phyloP scores from a whole-genome alignment of 2,888 invertebrate species.

The Trachelus stipa region DNA sequence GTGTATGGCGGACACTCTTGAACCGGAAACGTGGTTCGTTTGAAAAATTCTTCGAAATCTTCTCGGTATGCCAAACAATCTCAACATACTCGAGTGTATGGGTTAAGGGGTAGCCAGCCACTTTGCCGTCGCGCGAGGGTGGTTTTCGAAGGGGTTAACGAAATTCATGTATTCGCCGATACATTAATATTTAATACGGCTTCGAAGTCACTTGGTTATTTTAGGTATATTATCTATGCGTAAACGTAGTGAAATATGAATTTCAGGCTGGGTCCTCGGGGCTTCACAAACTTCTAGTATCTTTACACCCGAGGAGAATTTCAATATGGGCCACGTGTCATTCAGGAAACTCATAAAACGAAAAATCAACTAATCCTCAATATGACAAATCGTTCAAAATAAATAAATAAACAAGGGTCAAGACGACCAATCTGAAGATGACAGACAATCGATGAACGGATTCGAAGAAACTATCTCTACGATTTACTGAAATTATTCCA shows the following conservation, averaged over 20 bases:
- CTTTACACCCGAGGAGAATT: not conserved
- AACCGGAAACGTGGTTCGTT: conserved; percentile 23
- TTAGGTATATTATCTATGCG: conserved; percentile 34
- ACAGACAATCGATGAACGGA: too few relatives aligned
- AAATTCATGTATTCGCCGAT: conserved; percentile 32
- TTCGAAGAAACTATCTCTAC: too few relatives aligned
- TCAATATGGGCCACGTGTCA: not conserved
- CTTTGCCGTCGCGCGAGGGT: not conserved
- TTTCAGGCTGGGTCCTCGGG: conserved; percentile 3
- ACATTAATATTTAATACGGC: conserved; percentile 44
- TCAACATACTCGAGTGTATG: not conserved
- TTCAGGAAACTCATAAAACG: not conserved
- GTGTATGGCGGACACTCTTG: not conserved
- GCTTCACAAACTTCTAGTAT: conserved; percentile 6
- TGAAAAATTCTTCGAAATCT: conserved; percentile 10
- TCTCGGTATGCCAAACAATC: too few relatives aligned
- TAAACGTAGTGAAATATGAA: conserved; percentile 37
- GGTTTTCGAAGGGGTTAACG: conserved; percentile 18
- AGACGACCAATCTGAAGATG: not conserved
- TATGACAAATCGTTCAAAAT: not conserved
- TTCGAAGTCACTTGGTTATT: conserved; percentile 23
- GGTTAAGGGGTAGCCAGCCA: not conserved
- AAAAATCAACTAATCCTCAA: not conserved
- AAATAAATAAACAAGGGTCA: not conserved
- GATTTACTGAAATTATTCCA: not conserved